Conservation (phyloP, 2,113 vertebrate species). For the Silurus glanis region DNA sequence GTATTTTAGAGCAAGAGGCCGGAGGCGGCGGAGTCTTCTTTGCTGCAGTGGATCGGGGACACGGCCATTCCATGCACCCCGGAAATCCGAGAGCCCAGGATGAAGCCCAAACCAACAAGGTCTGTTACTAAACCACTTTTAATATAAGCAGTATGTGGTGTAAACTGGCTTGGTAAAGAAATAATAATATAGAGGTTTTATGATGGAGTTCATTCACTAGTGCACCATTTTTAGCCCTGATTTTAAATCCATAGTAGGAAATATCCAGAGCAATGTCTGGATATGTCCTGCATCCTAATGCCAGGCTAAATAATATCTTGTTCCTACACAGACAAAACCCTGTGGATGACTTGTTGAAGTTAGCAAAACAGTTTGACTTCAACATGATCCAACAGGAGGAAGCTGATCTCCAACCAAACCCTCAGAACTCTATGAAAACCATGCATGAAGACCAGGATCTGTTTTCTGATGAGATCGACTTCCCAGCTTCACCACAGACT, state of each 20-base stretch:
- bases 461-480: not conserved
- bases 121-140: conserved; percentile 52
- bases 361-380: conserved; percentile 89
- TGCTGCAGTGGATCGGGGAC: conserved; percentile 91
- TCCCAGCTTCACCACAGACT: not conserved
- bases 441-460: conserved; percentile 34
- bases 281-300: not conserved
- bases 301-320: not conserved
- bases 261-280: not conserved
- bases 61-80: conserved; percentile 90
- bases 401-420: conserved; percentile 57
- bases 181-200: not conserved
- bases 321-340: conserved; percentile 63
- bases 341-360: conserved; percentile 85
- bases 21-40: conserved; percentile 68
- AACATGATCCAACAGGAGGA: conserved; percentile 79
- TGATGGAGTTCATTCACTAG: not conserved
- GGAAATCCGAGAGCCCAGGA: conserved; percentile 66
- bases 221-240: not conserved
- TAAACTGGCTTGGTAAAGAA: not conserved
- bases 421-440: conserved; percentile 43
- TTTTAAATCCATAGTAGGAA: not conserved
- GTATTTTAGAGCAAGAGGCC: conserved; percentile 77
- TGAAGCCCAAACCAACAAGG: conserved; percentile 76
- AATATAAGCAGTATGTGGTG: not conserved